These are phyloP conservation scores for Ophion ventricosus DNA, from an alignment of 2,888 invertebrate genomes.

Conservation along the genomic window DNA sequence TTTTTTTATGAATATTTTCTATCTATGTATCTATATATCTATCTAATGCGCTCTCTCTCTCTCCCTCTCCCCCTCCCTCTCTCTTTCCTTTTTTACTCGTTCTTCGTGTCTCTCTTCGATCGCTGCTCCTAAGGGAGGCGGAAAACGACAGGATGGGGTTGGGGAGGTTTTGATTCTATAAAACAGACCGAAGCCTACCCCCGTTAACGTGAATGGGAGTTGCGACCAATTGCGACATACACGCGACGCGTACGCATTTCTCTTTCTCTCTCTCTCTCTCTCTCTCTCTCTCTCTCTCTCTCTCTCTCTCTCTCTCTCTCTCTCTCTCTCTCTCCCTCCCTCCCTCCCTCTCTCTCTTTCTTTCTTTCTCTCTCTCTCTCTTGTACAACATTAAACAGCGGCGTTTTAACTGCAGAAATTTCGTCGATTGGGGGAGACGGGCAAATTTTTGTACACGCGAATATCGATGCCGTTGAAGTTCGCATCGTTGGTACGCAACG, in stretches of 20 bases:
- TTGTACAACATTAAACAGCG: neutral
- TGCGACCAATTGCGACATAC: slow-evolving; percentile 45
- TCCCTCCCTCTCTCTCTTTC: neutral
- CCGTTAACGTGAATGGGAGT: slow-evolving; percentile 43
- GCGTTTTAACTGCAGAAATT: slow-evolving; percentile 19
- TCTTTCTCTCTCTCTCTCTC: neutral
- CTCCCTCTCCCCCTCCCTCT: slow-evolving; percentile 47
- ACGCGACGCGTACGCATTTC: neutral
- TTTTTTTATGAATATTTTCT: neutral
- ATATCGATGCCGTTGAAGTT: neutral
- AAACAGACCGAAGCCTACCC: slow-evolving; percentile 42
- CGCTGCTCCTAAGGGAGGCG: neutral
- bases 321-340: too few relatives aligned
- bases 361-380: neutral
- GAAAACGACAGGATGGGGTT: neutral
- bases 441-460: neutral
- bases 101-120: slow-evolving; percentile 30
- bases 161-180: slow-evolving; percentile 44
- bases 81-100: slow-evolving; percentile 14
- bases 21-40: slow-evolving; percentile 52
- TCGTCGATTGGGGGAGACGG: slow-evolving; percentile 35
- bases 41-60: slow-evolving; percentile 54
- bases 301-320: neutral
- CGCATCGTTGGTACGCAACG: too few relatives aligned
- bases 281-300: neutral